Evolutionary conservation across 2,888 invertebrate species (phyloP).

Genomic region (Heliconius sara): DNA sequence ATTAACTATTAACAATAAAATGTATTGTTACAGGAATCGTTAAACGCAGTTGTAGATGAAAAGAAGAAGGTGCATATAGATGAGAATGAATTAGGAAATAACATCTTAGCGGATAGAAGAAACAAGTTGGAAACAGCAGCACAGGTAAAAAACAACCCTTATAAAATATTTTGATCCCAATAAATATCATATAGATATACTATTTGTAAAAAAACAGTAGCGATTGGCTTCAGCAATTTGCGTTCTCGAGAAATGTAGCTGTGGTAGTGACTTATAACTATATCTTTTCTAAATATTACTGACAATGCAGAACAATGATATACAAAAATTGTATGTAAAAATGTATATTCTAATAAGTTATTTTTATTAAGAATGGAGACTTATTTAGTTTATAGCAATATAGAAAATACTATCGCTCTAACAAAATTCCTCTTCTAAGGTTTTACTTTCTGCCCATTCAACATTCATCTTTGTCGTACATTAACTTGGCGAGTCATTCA

Average conservation of each 20-base stretch:
- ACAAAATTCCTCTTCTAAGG: neutral
- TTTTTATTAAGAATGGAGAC: neutral
- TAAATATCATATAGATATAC: too few species aligned
- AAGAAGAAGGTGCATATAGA: slow-evolving; percentile 75
- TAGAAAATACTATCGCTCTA: too few species aligned
- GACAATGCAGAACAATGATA: too few species aligned
- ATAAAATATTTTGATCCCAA: neutral
- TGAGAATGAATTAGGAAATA: slow-evolving; percentile 71
- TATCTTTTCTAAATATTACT: too few species aligned
- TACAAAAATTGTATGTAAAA: too few species aligned
- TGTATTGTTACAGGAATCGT: slow-evolving; percentile 74
- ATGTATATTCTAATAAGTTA: neutral
- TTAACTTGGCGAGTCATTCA: neutral
- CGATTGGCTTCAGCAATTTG: too few species aligned
- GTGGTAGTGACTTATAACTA: too few species aligned
- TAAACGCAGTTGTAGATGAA: slow-evolving; percentile 75
- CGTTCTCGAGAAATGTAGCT: too few species aligned
- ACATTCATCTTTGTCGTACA: neutral
- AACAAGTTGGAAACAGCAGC: slow-evolving; percentile 84
- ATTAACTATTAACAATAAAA: too few species aligned
- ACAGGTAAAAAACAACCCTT: slow-evolving; percentile 63
- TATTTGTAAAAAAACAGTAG: too few species aligned
- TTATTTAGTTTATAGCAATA: neutral
- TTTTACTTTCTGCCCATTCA: neutral
- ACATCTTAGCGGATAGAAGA: slow-evolving; percentile 77